Evolutionary conservation across 30 jellyfish, hydroid and myxozoan genomes (phyloP), one percentile per base, ranked within the genome.

Genomic region (Mastigias papua): DNA sequence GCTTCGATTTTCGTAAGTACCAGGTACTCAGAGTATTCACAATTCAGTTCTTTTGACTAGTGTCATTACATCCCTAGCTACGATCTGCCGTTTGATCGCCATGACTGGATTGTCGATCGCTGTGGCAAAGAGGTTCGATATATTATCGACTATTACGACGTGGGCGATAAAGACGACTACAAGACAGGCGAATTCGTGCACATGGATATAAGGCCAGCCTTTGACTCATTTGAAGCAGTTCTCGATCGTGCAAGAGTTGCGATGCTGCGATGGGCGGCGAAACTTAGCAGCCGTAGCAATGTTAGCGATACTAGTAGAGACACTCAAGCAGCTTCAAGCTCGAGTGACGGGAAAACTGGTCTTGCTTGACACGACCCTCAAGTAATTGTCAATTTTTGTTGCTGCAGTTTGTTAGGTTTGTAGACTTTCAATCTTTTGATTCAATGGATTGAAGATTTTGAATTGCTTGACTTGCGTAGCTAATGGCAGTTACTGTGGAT

Each of bases 161-260:
- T 96, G 33, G 99, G 99, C 35, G 92, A 88, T 78, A 92, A 84
- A 65, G 93, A 96, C 20, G 98, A 97, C 22, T 92, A 96, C 91
- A 62, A 91, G 68, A 82, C 84, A 19, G 99, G 99, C 8, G 99
- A 96, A 50, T 96, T 96, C 48, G 92, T 96, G 5, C 95, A 82
- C 69, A 71, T 92, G 86, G 99, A 96, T 80, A 97, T 96, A 46
- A 93, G 99, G n/a, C 99, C 99, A 11, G 99, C 99, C n/a, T 89
- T 86, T 68, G 99, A 96, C 60, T 91, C 98, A 6, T 86, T 96
- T 66, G 96, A 93, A 49, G 99, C 99, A 1, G 97, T 63, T 23
- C 68, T 91, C 9, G 98, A 91, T 48, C 97, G 99, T 21, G 85
- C 98, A 23, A 87, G 98, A 46, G 99, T 93, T 9, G 98, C 98